Base-by-base conservation (phyloP, 2,113 vertebrate species). In the Anolis carolinensis region DNA sequence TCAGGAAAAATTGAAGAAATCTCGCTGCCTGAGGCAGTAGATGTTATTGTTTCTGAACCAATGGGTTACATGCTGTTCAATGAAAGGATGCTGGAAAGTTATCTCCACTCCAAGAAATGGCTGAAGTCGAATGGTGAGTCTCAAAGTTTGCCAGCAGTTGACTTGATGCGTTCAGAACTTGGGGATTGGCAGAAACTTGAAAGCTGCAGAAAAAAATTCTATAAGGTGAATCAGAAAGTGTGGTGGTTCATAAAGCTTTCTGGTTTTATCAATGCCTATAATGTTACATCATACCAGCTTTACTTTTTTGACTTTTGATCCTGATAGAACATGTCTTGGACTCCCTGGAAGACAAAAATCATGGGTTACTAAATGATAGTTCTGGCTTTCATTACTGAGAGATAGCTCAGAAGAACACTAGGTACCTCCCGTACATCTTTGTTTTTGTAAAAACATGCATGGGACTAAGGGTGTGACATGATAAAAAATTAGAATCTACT, bases 1-100 rank as follows among this genome's bases (percentile, higher is more conserved):
- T 86, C 91, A 70, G 96, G 96, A 74, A 96, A 96, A 91, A 93
- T 95, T 79, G 96, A 98, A 74, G 96, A 97, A 84, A 86, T 97
- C 77, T 94, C 81, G 39, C 94, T 97, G 72, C 96, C 96, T 3
- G 95, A 97, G 85, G 83, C 89, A 73, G 95, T 97, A 77, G 97
- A 97, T 76, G 67, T 97, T 88, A 95, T 97, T 34, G 84, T 98
- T 93, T 97, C 97, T 6, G 96, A 98, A 93, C 97, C 96, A 0
- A 97, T 97, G 89, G 97, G 96, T 76, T 96, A 96, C 86, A 95
- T 98, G 97, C 93, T 98, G 82, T 96, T 98, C 78, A 97, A 93
- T 75, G 96, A 97, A 52, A 93, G 93, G 63, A 96, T 96, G 93
- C 75, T 98, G 88, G 96, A 97, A 85, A 96, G 94, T 87, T 97